phyloP scores from a whole-genome alignment of 2,113 vertebrate species.

The Grus americana region DNA sequence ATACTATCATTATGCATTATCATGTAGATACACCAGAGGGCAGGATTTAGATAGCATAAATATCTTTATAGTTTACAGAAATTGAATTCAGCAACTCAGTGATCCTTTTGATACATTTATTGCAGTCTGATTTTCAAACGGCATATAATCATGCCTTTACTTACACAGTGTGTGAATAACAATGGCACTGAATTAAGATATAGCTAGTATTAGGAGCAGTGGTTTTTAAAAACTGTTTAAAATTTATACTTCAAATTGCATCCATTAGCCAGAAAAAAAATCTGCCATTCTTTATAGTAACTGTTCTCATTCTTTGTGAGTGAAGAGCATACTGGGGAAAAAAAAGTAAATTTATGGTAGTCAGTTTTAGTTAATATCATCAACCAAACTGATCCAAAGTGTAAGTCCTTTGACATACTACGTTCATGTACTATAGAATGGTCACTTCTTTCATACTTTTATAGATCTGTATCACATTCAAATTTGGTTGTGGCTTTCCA shows the following conservation, averaged over 20 bases:
- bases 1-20: background rate
- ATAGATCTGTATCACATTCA: background rate
- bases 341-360: background rate
- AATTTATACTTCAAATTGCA: background rate
- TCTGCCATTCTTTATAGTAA: background rate
- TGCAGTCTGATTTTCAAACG: background rate
- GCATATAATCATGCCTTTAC: background rate
- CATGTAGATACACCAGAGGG: conserved; percentile 39
- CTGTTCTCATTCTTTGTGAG: background rate
- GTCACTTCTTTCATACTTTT: background rate
- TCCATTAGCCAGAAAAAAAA: background rate
- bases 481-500: background rate
- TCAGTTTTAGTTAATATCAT: background rate
- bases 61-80: background rate
- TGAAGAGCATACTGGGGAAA: background rate
- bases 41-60: conserved; percentile 27
- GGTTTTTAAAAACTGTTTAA: background rate
- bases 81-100: background rate
- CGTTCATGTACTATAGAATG: background rate
- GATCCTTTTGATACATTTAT: background rate
- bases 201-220: background rate
- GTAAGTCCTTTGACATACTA: background rate
- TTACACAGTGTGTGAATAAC: background rate
- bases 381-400: accelerated
- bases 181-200: background rate